Conservation (phyloP, 2,888 invertebrate species). For the Dermolepida albohirtum region DNA sequence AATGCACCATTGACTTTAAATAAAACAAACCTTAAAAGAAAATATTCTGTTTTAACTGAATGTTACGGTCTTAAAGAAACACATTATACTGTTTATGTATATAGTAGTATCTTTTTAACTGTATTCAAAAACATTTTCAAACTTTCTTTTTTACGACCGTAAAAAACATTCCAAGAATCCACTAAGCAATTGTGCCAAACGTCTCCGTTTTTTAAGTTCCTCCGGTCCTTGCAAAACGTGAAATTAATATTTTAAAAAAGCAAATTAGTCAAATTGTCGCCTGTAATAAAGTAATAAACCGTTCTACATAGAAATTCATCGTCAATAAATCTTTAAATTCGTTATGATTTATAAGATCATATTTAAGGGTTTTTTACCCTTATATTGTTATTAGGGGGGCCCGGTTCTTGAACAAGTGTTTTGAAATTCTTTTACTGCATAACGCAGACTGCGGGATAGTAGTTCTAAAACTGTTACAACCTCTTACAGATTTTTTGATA, state of each 20-base stretch:
- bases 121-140: not conserved
- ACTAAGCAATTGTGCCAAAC: not conserved
- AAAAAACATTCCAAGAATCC: conserved; percentile 22
- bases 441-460: conserved; percentile 43
- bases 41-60: too few relatives aligned
- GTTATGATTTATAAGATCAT: conserved; percentile 38
- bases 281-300: conserved; percentile 35
- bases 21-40: too few relatives aligned
- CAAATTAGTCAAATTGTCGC: conserved; percentile 27
- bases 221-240: not conserved
- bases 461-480: conserved; percentile 57
- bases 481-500: conserved; percentile 45
- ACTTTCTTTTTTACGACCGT: conserved; percentile 41
- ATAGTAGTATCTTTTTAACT: not conserved
- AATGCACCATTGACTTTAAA: too few relatives aligned
- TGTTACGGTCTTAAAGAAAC: not conserved
- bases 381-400: conserved; percentile 41
- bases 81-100: not conserved
- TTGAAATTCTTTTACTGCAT: conserved; percentile 51
- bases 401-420: conserved; percentile 53
- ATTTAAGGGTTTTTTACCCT: conserved; percentile 51
- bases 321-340: conserved; percentile 41
- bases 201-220: too few relatives aligned
- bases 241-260: conserved; percentile 34
- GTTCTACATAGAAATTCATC: conserved; percentile 3